These are phyloP conservation scores for Psittacula derbiana DNA, from an alignment of 2,797 vertebrate genomes.

Conservation along the genomic window DNA sequence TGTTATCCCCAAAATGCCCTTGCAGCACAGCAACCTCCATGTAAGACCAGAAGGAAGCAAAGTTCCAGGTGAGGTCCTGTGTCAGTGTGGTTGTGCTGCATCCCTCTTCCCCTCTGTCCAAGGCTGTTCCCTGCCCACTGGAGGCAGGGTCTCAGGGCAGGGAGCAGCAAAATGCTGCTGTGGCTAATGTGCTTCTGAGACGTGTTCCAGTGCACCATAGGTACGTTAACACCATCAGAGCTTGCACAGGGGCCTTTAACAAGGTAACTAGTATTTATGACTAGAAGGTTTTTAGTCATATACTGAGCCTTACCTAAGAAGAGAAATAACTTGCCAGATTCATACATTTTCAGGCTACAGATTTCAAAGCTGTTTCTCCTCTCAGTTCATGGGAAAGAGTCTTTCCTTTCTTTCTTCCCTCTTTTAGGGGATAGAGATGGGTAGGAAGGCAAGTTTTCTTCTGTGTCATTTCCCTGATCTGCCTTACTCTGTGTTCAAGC, in stretches of 20 bases:
- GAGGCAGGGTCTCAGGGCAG: neutral
- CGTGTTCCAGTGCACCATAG: neutral
- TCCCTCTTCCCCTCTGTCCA: neutral
- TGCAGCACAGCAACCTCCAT: neutral
- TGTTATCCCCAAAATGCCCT: neutral
- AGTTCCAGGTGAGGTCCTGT: neutral
- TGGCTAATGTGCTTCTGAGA: neutral
- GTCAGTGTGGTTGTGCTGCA: neutral
- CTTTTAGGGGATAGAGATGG: neutral
- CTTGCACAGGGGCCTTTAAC: neutral
- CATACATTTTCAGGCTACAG: neutral
- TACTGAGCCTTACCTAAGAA: neutral
- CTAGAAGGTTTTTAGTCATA: neutral
- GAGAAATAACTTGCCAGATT: neutral
- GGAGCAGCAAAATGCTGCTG: rapidly evolving
- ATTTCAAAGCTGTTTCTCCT: neutral
- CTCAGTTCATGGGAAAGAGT: neutral
- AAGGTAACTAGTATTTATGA: neutral
- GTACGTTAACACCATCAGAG: neutral
- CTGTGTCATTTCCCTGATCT: neutral
- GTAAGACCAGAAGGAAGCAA: neutral
- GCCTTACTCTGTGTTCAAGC: neutral
- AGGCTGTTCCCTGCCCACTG: neutral
- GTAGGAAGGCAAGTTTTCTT: neutral
- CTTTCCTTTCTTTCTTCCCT: neutral